phyloP scores from a whole-genome alignment of 2,888 invertebrate genomes.

The Theretra japonica region DNA sequence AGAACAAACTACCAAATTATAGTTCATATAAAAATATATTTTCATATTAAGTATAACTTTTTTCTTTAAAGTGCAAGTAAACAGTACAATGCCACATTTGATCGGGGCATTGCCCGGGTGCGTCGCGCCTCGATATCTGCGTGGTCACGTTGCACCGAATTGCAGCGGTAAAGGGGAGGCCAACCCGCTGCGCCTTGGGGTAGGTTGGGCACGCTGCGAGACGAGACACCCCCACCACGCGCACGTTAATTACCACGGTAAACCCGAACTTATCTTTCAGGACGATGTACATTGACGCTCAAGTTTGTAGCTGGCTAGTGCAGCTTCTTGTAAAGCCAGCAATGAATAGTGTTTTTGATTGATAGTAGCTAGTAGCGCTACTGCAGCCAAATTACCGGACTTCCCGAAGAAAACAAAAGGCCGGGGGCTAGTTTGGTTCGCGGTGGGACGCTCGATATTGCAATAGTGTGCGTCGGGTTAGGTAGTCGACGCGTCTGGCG shows the following conservation, averaged over 20 bases:
- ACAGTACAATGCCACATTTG: neutral
- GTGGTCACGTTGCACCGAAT: constrained; percentile 16
- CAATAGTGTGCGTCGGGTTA: constrained; percentile 30
- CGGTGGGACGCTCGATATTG: constrained; percentile 53
- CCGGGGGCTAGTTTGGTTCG: constrained; percentile 55
- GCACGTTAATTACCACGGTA: constrained; percentile 49
- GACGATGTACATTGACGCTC: constrained; percentile 46
- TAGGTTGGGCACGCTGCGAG: constrained; percentile 68
- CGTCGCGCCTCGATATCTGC: neutral
- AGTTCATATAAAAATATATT: neutral
- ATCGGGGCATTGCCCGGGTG: neutral
- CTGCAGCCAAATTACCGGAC: constrained; percentile 72
- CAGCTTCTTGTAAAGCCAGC: constrained; percentile 34
- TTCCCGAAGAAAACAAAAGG: constrained; percentile 70
- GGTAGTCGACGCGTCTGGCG: constrained; percentile 43
- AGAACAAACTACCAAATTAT: too few species aligned
- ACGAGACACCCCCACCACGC: constrained; percentile 50
- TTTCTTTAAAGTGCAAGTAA: neutral
- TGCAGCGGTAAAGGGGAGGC: constrained; percentile 48
- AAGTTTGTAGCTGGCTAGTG: too few species aligned
- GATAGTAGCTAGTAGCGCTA: constrained; percentile 44
- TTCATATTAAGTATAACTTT: neutral
- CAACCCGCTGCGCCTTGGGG: constrained; percentile 70
- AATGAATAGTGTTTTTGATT: constrained; percentile 43
- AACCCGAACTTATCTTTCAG: constrained; percentile 8